Conservation (phyloP, 2,888 invertebrate species). For the Chrysolina oricalcia region DNA sequence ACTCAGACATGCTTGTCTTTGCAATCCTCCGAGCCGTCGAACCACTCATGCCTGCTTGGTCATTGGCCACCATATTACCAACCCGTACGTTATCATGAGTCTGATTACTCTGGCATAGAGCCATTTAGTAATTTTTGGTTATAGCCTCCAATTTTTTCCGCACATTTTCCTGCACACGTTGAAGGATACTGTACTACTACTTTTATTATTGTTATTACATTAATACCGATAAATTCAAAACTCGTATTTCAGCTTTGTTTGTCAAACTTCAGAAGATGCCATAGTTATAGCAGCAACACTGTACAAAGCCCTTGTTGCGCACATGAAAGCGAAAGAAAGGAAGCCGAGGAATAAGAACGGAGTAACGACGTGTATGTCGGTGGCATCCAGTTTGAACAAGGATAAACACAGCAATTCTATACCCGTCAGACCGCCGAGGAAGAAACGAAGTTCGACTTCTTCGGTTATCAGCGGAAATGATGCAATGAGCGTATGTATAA, state of each 20-base stretch:
- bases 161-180: too few species aligned
- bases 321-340: slow-evolving; percentile 80
- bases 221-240: too few species aligned
- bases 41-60: too few species aligned
- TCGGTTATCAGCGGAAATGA: slow-evolving; percentile 78
- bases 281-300: slow-evolving; percentile 93
- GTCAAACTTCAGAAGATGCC: slow-evolving; percentile 91
- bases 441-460: slow-evolving; percentile 78
- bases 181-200: too few species aligned
- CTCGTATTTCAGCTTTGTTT: slow-evolving; percentile 77
- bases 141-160: too few species aligned
- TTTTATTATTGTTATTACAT: too few species aligned
- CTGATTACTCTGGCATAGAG: too few species aligned
- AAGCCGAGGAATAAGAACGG: slow-evolving; percentile 82
- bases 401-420: slow-evolving; percentile 60
- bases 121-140: too few species aligned
- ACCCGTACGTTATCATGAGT: too few species aligned
- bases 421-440: slow-evolving; percentile 83
- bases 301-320: slow-evolving; percentile 90
- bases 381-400: slow-evolving; percentile 77
- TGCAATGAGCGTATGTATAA: slow-evolving; percentile 69
- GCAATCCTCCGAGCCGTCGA: too few species aligned
- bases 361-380: slow-evolving; percentile 84
- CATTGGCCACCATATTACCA: too few species aligned
- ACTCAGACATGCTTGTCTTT: too few species aligned